Conservation (phyloP, 2,113 vertebrate genomes). For the Ahaetulla prasina region DNA sequence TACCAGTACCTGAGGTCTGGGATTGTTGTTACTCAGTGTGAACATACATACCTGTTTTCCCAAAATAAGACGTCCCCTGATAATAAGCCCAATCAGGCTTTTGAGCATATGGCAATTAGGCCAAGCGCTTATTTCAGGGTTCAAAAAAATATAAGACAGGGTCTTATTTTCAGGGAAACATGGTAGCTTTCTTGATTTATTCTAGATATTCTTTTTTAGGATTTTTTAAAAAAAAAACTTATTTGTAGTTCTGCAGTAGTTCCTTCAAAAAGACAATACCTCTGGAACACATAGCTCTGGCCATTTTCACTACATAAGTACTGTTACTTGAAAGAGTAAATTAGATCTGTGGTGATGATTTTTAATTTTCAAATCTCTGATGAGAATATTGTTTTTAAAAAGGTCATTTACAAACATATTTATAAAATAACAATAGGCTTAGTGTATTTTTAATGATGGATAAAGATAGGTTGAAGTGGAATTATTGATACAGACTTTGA, state of each 20-base stretch:
- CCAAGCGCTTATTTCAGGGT: too few species aligned
- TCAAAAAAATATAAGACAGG: too few species aligned
- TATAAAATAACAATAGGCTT: background rate
- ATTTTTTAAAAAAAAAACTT: background rate
- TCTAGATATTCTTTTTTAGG: background rate
- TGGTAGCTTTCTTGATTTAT: background rate
- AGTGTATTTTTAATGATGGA: background rate
- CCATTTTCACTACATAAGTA: background rate
- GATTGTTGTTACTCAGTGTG: background rate
- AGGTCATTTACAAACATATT: background rate
- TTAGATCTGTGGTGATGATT: background rate
- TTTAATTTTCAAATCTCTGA: background rate
- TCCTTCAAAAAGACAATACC: background rate
- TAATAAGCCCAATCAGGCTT: too few species aligned
- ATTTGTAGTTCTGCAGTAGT: background rate
- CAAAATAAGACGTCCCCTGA: too few species aligned
- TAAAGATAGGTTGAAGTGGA: background rate
- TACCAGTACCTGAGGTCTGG: background rate
- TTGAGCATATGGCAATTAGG: too few species aligned
- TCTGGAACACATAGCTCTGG: background rate
- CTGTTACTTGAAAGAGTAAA: background rate
- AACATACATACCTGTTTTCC: too few species aligned
- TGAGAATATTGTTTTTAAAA: background rate
- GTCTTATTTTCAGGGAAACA: too few species aligned
- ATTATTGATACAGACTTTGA: background rate